These are phyloP conservation scores for Troglohyphantes excavatus DNA, from an alignment of 2,888 invertebrate species.

Conservation along the genomic window DNA sequence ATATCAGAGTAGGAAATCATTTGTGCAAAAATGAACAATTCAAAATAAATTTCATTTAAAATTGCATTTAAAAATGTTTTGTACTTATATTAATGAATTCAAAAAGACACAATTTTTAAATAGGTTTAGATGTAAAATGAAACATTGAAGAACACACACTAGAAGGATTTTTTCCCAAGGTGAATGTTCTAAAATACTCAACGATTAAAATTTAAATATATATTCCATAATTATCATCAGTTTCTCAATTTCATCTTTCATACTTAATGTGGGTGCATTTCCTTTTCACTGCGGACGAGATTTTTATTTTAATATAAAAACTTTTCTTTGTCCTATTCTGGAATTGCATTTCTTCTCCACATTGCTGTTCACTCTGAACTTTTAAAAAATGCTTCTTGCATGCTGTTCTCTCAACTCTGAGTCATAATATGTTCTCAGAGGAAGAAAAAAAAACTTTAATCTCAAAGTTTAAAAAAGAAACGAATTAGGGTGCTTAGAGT, in stretches of 20 bases:
- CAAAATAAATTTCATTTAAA: too few species aligned
- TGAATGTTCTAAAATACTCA: too few species aligned
- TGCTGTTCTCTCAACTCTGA: conserved; percentile 8
- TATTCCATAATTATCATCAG: conserved; percentile 3
- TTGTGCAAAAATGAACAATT: too few species aligned
- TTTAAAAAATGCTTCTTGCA: background rate
- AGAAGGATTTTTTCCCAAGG: too few species aligned
- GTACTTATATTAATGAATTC: too few species aligned
- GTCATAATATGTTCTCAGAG: conserved; percentile 6
- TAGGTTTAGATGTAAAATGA: too few species aligned
- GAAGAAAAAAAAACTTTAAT: background rate
- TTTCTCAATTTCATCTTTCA: background rate
- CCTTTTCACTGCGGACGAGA: conserved; percentile 50
- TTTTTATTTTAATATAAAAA: conserved; percentile 71
- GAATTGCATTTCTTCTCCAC: background rate
- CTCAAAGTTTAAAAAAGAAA: conserved; percentile 22
- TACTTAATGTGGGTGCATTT: background rate
- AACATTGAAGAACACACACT: too few species aligned
- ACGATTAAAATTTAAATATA: background rate
- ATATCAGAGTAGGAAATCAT: too few species aligned
- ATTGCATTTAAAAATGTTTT: too few species aligned
- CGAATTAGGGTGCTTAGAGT: conserved; percentile 33
- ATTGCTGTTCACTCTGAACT: background rate
- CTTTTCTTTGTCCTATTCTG: conserved; percentile 66
- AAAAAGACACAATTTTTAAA: too few species aligned